Percentiles rank a stretch among this genome's conserved stretches.
These are phyloP conservation scores for Remorina albescens DNA, from an alignment of 2,797 vertebrate species.

Conservation along the genomic window DNA sequence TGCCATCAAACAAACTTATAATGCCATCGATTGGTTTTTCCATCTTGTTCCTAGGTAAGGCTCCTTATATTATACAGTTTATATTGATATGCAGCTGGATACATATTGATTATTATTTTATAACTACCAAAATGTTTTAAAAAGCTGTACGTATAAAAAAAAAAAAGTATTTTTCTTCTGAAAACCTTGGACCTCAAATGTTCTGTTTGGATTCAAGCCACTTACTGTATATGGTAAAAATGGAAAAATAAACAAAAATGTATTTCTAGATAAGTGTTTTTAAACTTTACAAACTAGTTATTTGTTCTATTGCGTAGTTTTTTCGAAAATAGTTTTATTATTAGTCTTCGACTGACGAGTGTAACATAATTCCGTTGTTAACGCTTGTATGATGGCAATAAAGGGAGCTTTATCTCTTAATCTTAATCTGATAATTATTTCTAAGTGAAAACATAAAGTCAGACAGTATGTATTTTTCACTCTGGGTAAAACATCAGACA, in stretches of 20 bases:
- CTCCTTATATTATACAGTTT: not conserved
- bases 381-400: too few relatives aligned
- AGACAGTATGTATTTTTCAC: not conserved
- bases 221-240: not conserved
- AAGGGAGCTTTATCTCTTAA: too few relatives aligned
- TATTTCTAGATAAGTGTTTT: not conserved
- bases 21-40: constrained; percentile 41
- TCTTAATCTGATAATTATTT: too few relatives aligned
- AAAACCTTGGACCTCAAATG: not conserved
- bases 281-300: too few relatives aligned
- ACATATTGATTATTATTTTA: not conserved
- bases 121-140: not conserved
- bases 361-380: too few relatives aligned
- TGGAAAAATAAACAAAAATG: not conserved
- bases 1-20: constrained; percentile 23
- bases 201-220: not conserved
- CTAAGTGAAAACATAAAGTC: not conserved
- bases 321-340: too few relatives aligned
- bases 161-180: not conserved
- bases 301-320: too few relatives aligned
- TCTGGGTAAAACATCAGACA: not conserved
- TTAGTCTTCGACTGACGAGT: too few relatives aligned
- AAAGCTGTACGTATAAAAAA: not conserved
- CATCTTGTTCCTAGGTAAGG: constrained; percentile 68
- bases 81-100: not conserved